These are phyloP conservation scores for Craniophora ligustri DNA, from an alignment of 2,888 invertebrate species.

Conservation along the genomic window DNA sequence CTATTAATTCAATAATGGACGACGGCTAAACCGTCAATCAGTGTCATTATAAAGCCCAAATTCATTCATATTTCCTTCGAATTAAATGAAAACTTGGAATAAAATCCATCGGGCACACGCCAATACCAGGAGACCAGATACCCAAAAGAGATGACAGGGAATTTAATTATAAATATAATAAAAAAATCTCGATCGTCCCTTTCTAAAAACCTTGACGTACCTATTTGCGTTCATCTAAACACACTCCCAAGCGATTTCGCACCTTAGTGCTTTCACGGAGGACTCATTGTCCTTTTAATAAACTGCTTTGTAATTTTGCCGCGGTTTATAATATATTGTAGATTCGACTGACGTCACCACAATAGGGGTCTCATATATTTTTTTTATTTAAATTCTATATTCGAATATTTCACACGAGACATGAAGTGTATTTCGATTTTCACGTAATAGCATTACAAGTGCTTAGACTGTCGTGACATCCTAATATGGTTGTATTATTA, in stretches of 20 bases:
- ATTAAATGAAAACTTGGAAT: constrained; percentile 75
- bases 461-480: constrained; percentile 67
- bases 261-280: constrained; percentile 64
- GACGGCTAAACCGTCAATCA: constrained; percentile 25
- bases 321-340: constrained; percentile 81
- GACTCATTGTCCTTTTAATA: constrained; percentile 52
- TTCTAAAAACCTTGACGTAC: constrained; percentile 69
- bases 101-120: constrained; percentile 80
- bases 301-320: constrained; percentile 59
- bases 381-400: constrained; percentile 81
- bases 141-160: constrained; percentile 84
- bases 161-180: constrained; percentile 89
- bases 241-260: constrained; percentile 67
- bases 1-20: constrained; percentile 16
- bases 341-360: constrained; percentile 81
- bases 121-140: constrained; percentile 83
- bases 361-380: constrained; percentile 81
- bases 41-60: constrained; percentile 44
- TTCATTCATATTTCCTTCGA: constrained; percentile 41
- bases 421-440: constrained; percentile 78
- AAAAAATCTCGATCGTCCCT: constrained; percentile 84
- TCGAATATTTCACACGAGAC: constrained; percentile 76
- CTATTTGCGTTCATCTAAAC: constrained; percentile 58
- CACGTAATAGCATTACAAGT: constrained; percentile 68
- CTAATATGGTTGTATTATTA: constrained; percentile 66